phyloP scores from a whole-genome alignment of 2,113 vertebrate genomes.

The Scomber japonicus region DNA sequence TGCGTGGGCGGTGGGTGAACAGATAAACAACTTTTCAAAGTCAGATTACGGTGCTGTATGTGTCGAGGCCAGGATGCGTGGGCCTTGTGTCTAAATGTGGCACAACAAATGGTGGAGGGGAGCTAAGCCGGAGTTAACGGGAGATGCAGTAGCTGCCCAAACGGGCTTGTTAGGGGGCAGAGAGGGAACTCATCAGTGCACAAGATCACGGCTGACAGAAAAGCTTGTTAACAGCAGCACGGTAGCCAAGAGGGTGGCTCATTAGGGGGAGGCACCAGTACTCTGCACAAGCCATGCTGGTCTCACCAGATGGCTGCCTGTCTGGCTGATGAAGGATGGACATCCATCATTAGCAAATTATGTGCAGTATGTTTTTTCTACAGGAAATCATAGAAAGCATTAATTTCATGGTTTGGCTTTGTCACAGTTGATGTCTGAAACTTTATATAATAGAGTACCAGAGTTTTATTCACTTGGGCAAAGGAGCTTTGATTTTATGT shows the following conservation, averaged over 20 bases:
- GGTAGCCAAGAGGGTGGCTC: conserved; percentile 64
- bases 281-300: conserved; percentile 36
- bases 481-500: conserved; percentile 33
- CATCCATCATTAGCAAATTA: conserved; percentile 51
- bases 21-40: conserved; percentile 71
- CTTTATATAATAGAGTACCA: conserved; percentile 17
- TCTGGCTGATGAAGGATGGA: conserved; percentile 35
- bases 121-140: conserved; percentile 49
- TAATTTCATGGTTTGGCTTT: conserved; percentile 24
- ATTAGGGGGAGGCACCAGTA: conserved; percentile 67
- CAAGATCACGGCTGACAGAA: conserved; percentile 71
- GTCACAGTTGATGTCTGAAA: conserved; percentile 45
- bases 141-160: conserved; percentile 55
- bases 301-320: conserved; percentile 63
- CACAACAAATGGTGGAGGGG: conserved; percentile 47
- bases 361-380: conserved; percentile 1
- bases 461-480: conserved; percentile 34
- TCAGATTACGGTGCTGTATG: conserved; percentile 36
- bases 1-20: conserved; percentile 44
- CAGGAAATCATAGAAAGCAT: not conserved
- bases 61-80: conserved; percentile 40
- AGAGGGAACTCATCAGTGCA: conserved; percentile 64
- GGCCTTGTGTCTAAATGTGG: conserved; percentile 51
- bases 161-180: conserved; percentile 70
- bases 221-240: conserved; percentile 68